A percentile compares a stretch with the other conserved stretches of the same genome.
phyloP scores from a whole-genome alignment of 2,888 invertebrate species.

The Hedya salicella region DNA sequence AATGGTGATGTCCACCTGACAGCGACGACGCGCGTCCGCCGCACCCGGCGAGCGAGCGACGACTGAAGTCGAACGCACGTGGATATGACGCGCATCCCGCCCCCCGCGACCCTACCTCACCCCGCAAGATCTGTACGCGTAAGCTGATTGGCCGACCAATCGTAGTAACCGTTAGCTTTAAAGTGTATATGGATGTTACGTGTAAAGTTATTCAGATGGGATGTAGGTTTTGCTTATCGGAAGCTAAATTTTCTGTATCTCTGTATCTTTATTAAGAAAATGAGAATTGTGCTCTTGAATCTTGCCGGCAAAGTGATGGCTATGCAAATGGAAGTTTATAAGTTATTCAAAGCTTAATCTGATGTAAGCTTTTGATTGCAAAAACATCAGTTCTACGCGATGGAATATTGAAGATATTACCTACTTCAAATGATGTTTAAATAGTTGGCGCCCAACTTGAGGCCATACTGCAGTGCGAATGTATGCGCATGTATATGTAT shows the following conservation, averaged over 20 bases:
- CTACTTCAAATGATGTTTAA: too few species aligned
- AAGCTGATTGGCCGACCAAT: slow-evolving; percentile 40
- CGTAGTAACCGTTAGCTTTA: slow-evolving; percentile 28
- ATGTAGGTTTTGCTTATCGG: neutral
- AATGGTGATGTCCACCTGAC: slow-evolving; percentile 73
- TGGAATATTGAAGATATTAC: too few species aligned
- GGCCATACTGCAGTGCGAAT: too few species aligned
- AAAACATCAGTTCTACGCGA: too few species aligned
- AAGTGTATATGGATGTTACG: slow-evolving; percentile 9
- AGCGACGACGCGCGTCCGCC: slow-evolving; percentile 66
- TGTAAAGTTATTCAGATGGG: slow-evolving; percentile 12
- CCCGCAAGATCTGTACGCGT: slow-evolving; percentile 75
- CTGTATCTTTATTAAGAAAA: neutral
- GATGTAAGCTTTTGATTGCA: too few species aligned
- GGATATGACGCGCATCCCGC: slow-evolving; percentile 68
- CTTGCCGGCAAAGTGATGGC: neutral
- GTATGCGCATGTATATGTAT: too few species aligned
- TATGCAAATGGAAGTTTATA: too few species aligned
- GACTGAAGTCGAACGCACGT: slow-evolving; percentile 65
- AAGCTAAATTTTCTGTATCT: neutral
- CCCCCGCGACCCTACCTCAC: slow-evolving; percentile 60
- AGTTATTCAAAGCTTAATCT: too few species aligned
- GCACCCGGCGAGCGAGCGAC: slow-evolving; percentile 58
- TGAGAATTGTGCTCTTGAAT: neutral
- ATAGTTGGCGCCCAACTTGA: too few species aligned